Evolutionary conservation across 2,888 invertebrate genomes (phyloP).

Genomic region (Merodon equestris): DNA sequence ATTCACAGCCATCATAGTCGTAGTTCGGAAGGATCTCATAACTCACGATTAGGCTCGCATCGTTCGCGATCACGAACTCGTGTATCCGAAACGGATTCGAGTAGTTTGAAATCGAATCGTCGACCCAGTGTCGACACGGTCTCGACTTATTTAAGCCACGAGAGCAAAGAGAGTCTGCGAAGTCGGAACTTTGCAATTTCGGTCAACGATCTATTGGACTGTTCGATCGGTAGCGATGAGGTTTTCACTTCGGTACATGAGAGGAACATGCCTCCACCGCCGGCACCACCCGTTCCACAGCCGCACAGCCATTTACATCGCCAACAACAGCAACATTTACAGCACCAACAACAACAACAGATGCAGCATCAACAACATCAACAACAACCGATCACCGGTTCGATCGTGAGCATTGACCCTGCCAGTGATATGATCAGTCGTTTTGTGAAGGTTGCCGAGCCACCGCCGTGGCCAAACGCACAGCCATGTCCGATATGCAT

Average conservation of each 20-base stretch:
- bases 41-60: slow-evolving; percentile 76
- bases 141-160: slow-evolving; percentile 92
- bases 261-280: slow-evolving; percentile 69
- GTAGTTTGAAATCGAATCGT: slow-evolving; percentile 87
- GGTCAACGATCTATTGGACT: slow-evolving; percentile 85
- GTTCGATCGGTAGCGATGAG: slow-evolving; percentile 86
- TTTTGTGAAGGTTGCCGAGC: slow-evolving; percentile 84
- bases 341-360: slow-evolving; percentile 72
- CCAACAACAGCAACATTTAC: slow-evolving; percentile 68
- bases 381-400: slow-evolving; percentile 77
- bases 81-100: slow-evolving; percentile 79
- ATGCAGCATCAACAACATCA: slow-evolving; percentile 71
- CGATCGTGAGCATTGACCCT: slow-evolving; percentile 80
- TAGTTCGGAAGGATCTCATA: slow-evolving; percentile 77
- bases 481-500: slow-evolving; percentile 87
- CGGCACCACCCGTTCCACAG: slow-evolving; percentile 71
- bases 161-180: slow-evolving; percentile 86
- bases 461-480: slow-evolving; percentile 84
- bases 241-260: slow-evolving; percentile 80
- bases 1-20: slow-evolving; percentile 78
- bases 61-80: slow-evolving; percentile 78
- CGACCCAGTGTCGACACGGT: slow-evolving; percentile 93
- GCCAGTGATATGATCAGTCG: slow-evolving; percentile 83
- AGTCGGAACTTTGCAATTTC: slow-evolving; percentile 80
- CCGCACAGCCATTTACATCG: slow-evolving; percentile 70